Conservation (phyloP, 2,113 vertebrate genomes). For the Triplophysa dalaica region DNA sequence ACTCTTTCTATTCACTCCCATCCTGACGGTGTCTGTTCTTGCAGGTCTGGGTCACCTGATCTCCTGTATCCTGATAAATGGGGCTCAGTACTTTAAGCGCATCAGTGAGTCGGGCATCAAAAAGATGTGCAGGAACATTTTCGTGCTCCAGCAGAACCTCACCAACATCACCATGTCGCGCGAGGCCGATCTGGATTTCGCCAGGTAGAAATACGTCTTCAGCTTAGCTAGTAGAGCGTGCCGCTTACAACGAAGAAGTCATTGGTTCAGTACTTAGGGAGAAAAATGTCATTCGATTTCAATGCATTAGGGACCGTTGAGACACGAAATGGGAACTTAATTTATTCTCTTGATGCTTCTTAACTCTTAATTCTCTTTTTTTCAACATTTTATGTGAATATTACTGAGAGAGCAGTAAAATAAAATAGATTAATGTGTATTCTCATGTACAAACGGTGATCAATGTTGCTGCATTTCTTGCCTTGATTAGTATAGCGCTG, state of each 20-base stretch:
- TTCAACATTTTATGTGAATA: background rate
- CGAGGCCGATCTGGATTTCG: constrained; percentile 95
- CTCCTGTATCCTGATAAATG: constrained; percentile 97
- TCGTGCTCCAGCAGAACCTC: constrained; percentile 97
- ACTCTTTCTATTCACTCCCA: background rate
- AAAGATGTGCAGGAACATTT: constrained; percentile 99
- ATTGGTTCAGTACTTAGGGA: too few relatives aligned
- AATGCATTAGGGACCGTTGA: too few relatives aligned
- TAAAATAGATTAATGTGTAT: constrained; percentile 5
- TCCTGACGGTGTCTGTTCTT: background rate
- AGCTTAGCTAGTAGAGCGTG: too few relatives aligned
- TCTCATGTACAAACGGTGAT: constrained; percentile 6
- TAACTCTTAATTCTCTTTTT: background rate
- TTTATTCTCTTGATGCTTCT: too few relatives aligned
- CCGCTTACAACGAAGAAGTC: too few relatives aligned
- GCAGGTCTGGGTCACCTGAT: constrained; percentile 96
- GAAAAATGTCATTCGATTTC: too few relatives aligned
- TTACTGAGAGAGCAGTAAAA: constrained; percentile 5
- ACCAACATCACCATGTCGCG: constrained; percentile 99
- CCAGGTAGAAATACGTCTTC: constrained; percentile 79
- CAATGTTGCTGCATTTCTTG: background rate
- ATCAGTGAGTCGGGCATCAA: constrained; percentile 99
- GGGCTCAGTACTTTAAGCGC: constrained; percentile 97
- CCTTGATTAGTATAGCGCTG: constrained; percentile 11
- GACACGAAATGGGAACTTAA: too few relatives aligned